These are phyloP conservation scores for Phengaris arion DNA, from an alignment of 2,888 invertebrate genomes.

Conservation along the genomic window DNA sequence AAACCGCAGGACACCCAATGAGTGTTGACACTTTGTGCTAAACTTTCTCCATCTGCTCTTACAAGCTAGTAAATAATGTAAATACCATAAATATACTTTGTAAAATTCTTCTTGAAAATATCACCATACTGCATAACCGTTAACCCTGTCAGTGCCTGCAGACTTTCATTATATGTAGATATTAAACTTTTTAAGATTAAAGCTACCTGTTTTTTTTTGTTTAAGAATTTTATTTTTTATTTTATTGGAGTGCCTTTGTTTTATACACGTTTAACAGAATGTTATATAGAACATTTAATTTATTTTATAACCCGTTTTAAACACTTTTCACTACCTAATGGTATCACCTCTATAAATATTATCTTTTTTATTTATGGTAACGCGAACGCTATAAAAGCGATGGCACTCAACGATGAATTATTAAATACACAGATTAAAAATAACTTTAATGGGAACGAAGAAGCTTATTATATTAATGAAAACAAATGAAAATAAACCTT, in stretches of 20 bases:
- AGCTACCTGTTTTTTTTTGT: neutral
- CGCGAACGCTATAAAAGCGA: conserved; percentile 31
- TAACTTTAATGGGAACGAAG: conserved; percentile 30
- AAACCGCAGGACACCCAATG: conserved; percentile 1
- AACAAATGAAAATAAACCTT: conserved; percentile 32
- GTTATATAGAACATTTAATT: neutral
- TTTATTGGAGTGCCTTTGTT: neutral
- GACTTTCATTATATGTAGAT: neutral
- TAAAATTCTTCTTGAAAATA: neutral
- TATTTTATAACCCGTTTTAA: conserved; percentile 25
- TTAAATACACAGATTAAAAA: conserved; percentile 31
- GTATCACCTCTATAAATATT: conserved; percentile 31
- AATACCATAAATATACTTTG: neutral
- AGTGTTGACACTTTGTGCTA: neutral
- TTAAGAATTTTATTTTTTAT: neutral
- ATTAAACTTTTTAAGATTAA: neutral
- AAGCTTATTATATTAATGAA: conserved; percentile 28
- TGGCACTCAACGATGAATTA: conserved; percentile 30
- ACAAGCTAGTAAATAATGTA: neutral
- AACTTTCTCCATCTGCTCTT: neutral
- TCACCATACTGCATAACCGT: neutral
- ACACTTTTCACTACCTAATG: conserved; percentile 21
- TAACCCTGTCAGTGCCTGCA: neutral
- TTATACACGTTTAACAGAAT: neutral
- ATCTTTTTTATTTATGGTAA: conserved; percentile 31